These are phyloP conservation scores for Temnothorax longispinosus DNA, from an alignment of 1,140 invertebrate species.

Conservation along the genomic window DNA sequence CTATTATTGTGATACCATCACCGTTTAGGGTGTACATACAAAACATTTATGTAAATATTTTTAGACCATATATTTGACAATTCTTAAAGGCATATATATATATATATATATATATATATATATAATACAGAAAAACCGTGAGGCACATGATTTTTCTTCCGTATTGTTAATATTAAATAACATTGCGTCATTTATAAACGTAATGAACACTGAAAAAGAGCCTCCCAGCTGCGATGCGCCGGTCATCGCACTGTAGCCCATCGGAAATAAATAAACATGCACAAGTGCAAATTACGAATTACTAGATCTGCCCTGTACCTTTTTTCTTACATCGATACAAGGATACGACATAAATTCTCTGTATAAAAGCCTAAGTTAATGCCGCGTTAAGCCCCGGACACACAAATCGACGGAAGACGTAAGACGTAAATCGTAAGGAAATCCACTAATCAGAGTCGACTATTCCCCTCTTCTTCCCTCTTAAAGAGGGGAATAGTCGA, in stretches of 20 bases:
- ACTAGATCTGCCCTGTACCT: slow-evolving; percentile 53
- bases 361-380: slow-evolving; percentile 28
- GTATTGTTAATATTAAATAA: slow-evolving; percentile 69
- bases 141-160: slow-evolving; percentile 57
- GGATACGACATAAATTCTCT: slow-evolving; percentile 6
- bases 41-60: slow-evolving; percentile 71
- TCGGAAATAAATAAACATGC: slow-evolving; percentile 71
- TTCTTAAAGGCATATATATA: slow-evolving; percentile 67
- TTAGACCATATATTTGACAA: slow-evolving; percentile 73
- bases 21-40: slow-evolving; percentile 49
- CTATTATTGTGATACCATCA: slow-evolving; percentile 69
- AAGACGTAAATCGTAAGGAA: too few species aligned
- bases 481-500: too few species aligned
- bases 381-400: too few species aligned
- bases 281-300: slow-evolving; percentile 61
- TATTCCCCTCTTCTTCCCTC: too few species aligned
- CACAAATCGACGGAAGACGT: too few species aligned
- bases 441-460: too few species aligned
- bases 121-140: slow-evolving; percentile 62
- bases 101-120: slow-evolving; percentile 70
- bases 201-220: slow-evolving; percentile 54
- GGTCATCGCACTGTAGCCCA: slow-evolving; percentile 71
- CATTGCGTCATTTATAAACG: slow-evolving; percentile 63
- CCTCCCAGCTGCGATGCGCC: slow-evolving; percentile 67
- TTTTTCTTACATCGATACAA: slow-evolving; percentile 30